phyloP scores from a whole-genome alignment of 1,140 invertebrate genomes.

The Drosophila oshimai region DNA sequence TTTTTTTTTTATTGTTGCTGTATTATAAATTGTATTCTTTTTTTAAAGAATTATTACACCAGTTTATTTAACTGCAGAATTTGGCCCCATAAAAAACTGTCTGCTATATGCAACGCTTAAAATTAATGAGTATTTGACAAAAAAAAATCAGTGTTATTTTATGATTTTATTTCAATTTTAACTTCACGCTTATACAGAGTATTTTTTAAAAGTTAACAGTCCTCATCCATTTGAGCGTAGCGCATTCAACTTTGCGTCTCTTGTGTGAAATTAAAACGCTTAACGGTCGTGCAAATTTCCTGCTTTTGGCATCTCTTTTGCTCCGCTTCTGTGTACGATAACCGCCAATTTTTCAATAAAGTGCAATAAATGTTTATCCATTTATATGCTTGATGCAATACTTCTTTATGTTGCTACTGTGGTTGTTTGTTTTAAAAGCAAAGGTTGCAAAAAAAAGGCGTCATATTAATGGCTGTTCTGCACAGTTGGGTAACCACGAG shows the following conservation, averaged over 20 bases:
- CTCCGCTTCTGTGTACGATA: conserved; percentile 35
- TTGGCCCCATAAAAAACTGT: no score
- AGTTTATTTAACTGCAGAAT: no score
- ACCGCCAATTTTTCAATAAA: conserved; percentile 80
- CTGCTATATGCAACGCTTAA: no score
- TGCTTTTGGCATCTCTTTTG: conserved; percentile 4
- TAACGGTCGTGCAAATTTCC: conserved; percentile 44
- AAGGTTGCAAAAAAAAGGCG: conserved; percentile 17
- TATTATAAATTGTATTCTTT: no score
- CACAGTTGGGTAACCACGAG: conserved; percentile 26
- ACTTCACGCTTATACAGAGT: no score
- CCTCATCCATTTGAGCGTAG: conserved; percentile 15
- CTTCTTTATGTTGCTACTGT: conserved; percentile 35
- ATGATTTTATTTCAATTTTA: no score
- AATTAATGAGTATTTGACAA: no score
- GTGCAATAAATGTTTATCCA: conserved; percentile 79
- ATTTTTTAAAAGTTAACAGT: neutral
- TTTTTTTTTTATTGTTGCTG: no score
- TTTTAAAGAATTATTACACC: no score
- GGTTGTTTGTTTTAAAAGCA: conserved; percentile 43
- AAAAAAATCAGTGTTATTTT: no score
- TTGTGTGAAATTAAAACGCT: conserved; percentile 68
- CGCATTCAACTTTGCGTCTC: conserved; percentile 52
- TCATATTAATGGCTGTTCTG: conserved; percentile 41
- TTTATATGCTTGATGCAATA: conserved; percentile 66